Evolutionary conservation across 2,888 invertebrate genomes (phyloP), one percentile per base, ranked within the genome.

Genomic region (Scelioninae gen. 2): DNA sequence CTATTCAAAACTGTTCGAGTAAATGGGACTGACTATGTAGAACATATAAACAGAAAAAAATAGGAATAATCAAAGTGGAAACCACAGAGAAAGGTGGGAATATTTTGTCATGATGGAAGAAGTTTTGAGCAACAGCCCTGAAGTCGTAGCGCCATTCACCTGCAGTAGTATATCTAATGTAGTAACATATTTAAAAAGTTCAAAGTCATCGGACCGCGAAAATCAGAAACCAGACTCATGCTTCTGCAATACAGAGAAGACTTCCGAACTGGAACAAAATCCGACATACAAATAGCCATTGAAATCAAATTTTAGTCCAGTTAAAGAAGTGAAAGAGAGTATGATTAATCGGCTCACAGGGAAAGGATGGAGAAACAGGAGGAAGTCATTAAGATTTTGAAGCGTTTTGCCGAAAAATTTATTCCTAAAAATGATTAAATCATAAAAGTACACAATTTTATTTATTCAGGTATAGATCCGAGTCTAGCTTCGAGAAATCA

Each of bases 21-120:
- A 58, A 58, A 19, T 58, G 45, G 58, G 58, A 58, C 33, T 18
- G 33, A 15, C n/a, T 58, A n/a, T n/a, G n/a, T n/a, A n/a, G n/a
- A n/a, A n/a, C n/a, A n/a, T n/a, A n/a, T n/a, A n/a, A n/a, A n/a
- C n/a, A n/a, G n/a, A n/a, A n/a, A n/a, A n/a, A n/a, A n/a, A n/a
- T n/a, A n/a, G n/a, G n/a, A n/a, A n/a, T n/a, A n/a, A n/a, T n/a
- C n/a, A n/a, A n/a, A n/a, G n/a, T n/a, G n/a, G n/a, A n/a, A n/a
- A n/a, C n/a, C n/a, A 6, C 31, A 58, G 45, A 28, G 58, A 58
- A 11, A 25, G 19, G n/a, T 58, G 45, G 45, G 45, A 31, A 16
- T 58, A 58, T 43, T 45, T 18, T 11, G 45, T 33, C 2, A 31
- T 33, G 16, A 45, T 58, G 58, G 58, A 58, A 6, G 33, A 45